Evolutionary conservation across 2,888 invertebrate species (phyloP), one percentile per base, ranked within the genome.

Genomic region (Lasioglossum marginatum): DNA sequence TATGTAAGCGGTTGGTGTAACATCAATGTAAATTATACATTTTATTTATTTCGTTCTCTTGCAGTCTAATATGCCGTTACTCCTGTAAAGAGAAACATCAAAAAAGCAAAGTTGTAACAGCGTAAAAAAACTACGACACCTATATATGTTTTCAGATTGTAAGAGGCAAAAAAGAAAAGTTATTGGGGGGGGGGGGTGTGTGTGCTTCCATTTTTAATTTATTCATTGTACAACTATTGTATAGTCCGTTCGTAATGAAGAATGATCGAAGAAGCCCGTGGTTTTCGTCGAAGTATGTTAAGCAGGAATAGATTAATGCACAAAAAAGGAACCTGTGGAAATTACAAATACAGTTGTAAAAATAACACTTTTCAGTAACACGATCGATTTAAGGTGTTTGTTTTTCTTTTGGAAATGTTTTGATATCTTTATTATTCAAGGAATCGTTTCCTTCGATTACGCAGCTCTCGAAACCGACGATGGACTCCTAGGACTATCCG

Each of bases 111-210:
- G 57, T 48, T 31, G 12, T 71, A 75, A 82, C n/a, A 79, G 70
- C 77, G 66, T 87, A 77, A 37, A 37, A 78, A 80, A 83, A 48
- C n/a, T 82, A 87, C 52, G 79, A 85, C 71, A 83, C 34, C 83
- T 77, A 72, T 63, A n/a, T n/a, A 48, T n/a, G n/a, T 79, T 52
- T 76, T 43, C 72, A 57, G 78, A 77, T 72, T 78, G 48, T 66
- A 37, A 63, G n/a, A 12, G 6, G n/a, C 31, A 6, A 57, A 57
- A 3, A 34, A 43, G 3, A 34, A 43, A 27, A 60, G 23, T 83
- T 52, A 80, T 34, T 37, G 34, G n/a, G n/a, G n/a, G n/a, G n/a
- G n/a, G n/a, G n/a, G n/a, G n/a, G n/a, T n/a, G 37, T 66, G 27
- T 27, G 57, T 12, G 45, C 34, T 48, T 73, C 73, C 60, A 70